A percentile compares a stretch with the other conserved stretches of the same genome.
Evolutionary conservation across 2,888 invertebrate species (phyloP).

Genomic region (Polylopha cassiicola): DNA sequence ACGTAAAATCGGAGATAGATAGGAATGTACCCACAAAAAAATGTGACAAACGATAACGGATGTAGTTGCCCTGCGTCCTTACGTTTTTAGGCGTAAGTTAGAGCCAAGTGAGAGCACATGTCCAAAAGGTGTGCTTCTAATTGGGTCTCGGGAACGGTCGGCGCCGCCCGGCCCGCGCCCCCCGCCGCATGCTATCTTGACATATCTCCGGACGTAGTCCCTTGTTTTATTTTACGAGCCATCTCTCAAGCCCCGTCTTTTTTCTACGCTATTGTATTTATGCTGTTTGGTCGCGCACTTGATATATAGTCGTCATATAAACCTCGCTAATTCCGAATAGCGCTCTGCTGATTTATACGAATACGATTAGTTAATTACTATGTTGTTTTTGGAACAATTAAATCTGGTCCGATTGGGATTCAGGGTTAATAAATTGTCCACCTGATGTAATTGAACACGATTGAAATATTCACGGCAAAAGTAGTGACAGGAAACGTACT

Average conservation of each 20-base stretch:
- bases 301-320: constrained; percentile 63
- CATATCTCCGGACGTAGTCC: constrained; percentile 73
- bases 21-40: constrained; percentile 32
- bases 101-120: constrained; percentile 69
- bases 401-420: no score
- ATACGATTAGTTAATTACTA: constrained; percentile 32
- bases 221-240: constrained; percentile 76
- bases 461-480: no score
- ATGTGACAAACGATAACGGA: constrained; percentile 65
- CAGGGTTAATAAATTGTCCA: no score
- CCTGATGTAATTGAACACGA: no score
- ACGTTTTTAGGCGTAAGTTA: constrained; percentile 63
- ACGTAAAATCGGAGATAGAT: constrained; percentile 10
- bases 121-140: constrained; percentile 76
- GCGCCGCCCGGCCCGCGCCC: constrained; percentile 49
- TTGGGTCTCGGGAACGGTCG: constrained; percentile 66
- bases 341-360: constrained; percentile 36
- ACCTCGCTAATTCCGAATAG: constrained; percentile 50
- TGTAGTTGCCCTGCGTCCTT: constrained; percentile 56
- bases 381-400: constrained; percentile 23
- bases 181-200: constrained; percentile 73
- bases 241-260: constrained; percentile 59
- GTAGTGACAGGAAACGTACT: no score
- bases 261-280: constrained; percentile 65
- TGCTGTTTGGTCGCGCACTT: constrained; percentile 55